Conservation (phyloP, 2,888 invertebrate species). For the Lasioglossum marginatum region DNA sequence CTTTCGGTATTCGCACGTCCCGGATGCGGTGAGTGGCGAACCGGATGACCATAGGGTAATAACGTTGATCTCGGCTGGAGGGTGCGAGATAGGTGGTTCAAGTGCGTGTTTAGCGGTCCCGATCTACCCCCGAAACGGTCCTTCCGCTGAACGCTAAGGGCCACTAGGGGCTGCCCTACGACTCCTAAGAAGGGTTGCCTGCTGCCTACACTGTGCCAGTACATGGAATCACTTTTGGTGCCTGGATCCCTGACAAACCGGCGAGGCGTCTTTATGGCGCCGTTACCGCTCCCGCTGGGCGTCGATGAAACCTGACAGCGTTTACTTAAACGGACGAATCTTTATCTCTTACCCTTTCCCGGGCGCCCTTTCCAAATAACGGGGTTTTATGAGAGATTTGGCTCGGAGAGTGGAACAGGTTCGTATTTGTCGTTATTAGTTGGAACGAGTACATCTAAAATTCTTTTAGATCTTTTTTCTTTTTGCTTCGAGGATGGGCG, state of each 20-base stretch:
- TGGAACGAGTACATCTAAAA: neutral
- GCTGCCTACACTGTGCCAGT: slow-evolving; percentile 42
- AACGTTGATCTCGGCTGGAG: slow-evolving; percentile 70
- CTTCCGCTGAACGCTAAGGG: slow-evolving; percentile 71
- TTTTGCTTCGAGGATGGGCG: no score
- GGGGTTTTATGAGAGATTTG: neutral
- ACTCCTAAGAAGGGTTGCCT: slow-evolving; percentile 61
- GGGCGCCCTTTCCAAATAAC: neutral
- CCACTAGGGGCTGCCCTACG: slow-evolving; percentile 61
- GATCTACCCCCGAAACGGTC: slow-evolving; percentile 73
- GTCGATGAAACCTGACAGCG: slow-evolving; percentile 13
- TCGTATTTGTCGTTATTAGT: neutral
- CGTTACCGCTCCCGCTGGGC: slow-evolving; percentile 17
- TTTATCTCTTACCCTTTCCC: neutral
- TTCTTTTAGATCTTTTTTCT: no score
- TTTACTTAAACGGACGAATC: slow-evolving; percentile 1
- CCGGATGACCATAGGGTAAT: slow-evolving; percentile 71
- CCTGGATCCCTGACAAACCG: slow-evolving; percentile 49
- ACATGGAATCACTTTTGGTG: slow-evolving; percentile 67
- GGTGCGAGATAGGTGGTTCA: slow-evolving; percentile 69
- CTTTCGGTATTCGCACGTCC: slow-evolving; percentile 52
- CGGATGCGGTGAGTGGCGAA: slow-evolving; percentile 61
- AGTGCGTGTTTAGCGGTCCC: slow-evolving; percentile 77
- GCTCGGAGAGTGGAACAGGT: neutral
- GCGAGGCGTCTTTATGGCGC: slow-evolving; percentile 36